Base-by-base conservation (phyloP, 2,113 vertebrate species). In the Carollia perspicillata region DNA sequence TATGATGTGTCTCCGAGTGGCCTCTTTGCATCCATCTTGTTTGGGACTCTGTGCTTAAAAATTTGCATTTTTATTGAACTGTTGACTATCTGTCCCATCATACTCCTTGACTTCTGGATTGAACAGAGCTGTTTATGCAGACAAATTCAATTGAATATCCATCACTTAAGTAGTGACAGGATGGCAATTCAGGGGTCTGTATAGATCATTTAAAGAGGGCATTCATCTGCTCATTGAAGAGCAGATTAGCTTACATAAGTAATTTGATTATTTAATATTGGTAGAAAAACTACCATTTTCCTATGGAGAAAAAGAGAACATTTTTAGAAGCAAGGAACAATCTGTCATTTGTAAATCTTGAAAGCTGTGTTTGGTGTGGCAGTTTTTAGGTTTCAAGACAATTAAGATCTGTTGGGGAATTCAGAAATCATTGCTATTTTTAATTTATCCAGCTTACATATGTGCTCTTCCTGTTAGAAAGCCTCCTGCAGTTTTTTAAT, bases 31-130 rank as follows among this genome's bases (percentile, higher is more conserved):
- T 60, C 58, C 58, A 28, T 60, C 58, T 60, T 60, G 23, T 60
- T 28, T 60, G 58, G 58, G 23, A 28, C 58, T 58, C 55, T 60
- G 55, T 58, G 58, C 58, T 89, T 53, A 94, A 92, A 97, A 96
- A 92, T 90, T 89, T 97, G 87, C 85, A 18, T 86, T 97, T 98
- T 97, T 97, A 97, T 97, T 89, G 35, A 97, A 90, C 30, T 93
- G 47, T 96, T 97, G 85, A 69, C 44, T 88, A 6, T 89, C 81
- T 96, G 28, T 90, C 72, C 75, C 71, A 69, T 95, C 75, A 33
- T 49, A 58, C 33, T 65, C 26, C 69, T 90, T 92, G 2, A 75
- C 77, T 94, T 93, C 84, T 89, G 40, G 79, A 44, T 69, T 86
- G 81, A 93, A 93, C 71, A 91, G 71, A 90, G 89, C 79, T 96